Evolutionary conservation across 2,888 invertebrate genomes (phyloP).

Genomic region (Callinectes sapidus): DNA sequence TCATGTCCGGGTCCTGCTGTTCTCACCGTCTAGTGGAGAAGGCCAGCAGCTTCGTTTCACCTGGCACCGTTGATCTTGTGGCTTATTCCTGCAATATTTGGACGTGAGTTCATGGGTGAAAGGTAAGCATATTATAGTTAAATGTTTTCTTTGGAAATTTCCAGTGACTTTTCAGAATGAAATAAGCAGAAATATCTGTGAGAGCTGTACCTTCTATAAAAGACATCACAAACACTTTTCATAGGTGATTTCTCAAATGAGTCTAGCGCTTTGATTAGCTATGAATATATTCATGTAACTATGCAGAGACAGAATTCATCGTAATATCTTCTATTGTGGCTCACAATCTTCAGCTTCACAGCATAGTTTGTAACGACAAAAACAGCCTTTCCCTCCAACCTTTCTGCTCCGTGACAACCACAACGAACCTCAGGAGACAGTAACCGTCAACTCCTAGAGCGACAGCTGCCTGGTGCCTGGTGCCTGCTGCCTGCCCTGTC

Average conservation of each 20-base stretch:
- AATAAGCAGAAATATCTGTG: background rate
- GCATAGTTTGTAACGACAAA: background rate
- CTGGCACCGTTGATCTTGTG: background rate
- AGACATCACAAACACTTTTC: background rate
- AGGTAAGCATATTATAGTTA: background rate
- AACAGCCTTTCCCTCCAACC: background rate
- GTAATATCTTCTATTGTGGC: background rate
- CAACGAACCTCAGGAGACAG: background rate
- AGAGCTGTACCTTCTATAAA: background rate
- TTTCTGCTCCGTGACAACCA: background rate
- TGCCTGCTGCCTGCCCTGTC: background rate
- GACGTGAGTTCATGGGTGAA: too few species aligned
- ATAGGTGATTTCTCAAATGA: background rate
- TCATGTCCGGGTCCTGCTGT: background rate
- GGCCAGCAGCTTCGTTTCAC: background rate
- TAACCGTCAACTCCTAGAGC: too few species aligned
- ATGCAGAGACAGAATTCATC: background rate
- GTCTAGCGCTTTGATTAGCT: background rate
- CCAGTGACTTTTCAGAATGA: background rate
- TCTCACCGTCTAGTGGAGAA: background rate
- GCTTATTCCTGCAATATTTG: background rate
- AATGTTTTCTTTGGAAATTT: background rate
- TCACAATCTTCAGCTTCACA: background rate
- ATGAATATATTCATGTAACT: background rate
- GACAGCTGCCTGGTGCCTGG: too few species aligned